These are phyloP conservation scores for Cordilura impudica DNA, from an alignment of 2,888 invertebrate genomes.

Conservation along the genomic window DNA sequence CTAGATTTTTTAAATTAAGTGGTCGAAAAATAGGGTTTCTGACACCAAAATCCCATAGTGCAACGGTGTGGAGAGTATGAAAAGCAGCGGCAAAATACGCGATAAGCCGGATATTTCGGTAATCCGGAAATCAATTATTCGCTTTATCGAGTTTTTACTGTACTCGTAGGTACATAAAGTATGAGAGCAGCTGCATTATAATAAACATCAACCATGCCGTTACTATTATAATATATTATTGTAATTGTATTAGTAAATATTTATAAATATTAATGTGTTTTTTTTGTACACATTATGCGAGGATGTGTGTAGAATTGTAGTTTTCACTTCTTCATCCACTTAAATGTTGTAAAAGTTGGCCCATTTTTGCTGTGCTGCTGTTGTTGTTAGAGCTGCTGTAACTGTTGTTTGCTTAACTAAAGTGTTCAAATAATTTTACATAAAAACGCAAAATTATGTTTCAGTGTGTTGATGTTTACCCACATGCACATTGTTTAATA, in stretches of 20 bases:
- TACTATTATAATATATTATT: neutral
- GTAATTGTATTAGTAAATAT: too few relatives aligned
- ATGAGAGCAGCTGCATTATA: neutral
- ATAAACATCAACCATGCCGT: neutral
- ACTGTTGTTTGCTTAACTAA: neutral
- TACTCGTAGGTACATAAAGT: neutral
- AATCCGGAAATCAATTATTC: too few relatives aligned
- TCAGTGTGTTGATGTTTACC: neutral
- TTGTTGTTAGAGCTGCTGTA: too few relatives aligned
- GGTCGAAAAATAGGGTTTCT: too few relatives aligned
- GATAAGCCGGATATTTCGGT: too few relatives aligned
- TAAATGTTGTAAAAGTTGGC: constrained; percentile 17
- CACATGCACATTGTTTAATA: neutral
- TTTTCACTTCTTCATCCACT: neutral
- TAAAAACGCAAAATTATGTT: neutral
- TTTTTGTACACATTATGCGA: too few relatives aligned
- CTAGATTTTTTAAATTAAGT: too few relatives aligned
- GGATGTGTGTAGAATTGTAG: neutral
- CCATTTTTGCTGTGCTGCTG: neutral
- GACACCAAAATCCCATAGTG: too few relatives aligned
- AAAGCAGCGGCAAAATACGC: too few relatives aligned
- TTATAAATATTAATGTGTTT: too few relatives aligned
- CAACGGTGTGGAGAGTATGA: too few relatives aligned
- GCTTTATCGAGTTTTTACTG: too few relatives aligned
- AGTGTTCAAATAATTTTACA: neutral